phyloP scores from a whole-genome alignment of 2,797 vertebrate genomes.

The Crocidura indochinensis region DNA sequence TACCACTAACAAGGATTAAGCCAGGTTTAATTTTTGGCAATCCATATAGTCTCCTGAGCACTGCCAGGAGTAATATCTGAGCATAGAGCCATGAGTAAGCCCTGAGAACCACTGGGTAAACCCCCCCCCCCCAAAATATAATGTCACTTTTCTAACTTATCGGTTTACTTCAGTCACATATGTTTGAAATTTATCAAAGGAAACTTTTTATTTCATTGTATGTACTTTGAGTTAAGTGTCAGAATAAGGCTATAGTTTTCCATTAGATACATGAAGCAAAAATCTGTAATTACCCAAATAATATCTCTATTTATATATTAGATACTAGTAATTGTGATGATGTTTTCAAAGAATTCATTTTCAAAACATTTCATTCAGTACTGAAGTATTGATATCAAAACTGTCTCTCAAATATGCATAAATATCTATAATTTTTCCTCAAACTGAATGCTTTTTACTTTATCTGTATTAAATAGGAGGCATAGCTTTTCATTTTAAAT shows the following conservation, averaged over 20 bases:
- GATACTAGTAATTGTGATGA: neutral
- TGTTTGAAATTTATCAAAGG: neutral
- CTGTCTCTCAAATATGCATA: neutral
- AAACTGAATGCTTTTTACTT: slow-evolving; percentile 5
- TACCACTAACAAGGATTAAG: too few species aligned
- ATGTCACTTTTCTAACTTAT: neutral
- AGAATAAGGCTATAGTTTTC: neutral
- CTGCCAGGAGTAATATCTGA: too few species aligned
- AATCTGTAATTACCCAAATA: neutral
- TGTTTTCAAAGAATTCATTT: slow-evolving; percentile 30
- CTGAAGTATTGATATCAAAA: neutral
- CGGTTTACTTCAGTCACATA: neutral
- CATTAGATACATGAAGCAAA: neutral
- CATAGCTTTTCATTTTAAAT: slow-evolving; percentile 49
- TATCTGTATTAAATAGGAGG: neutral
- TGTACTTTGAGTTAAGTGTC: neutral
- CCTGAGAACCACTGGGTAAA: too few species aligned
- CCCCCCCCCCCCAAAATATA: neutral
- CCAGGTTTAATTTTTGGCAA: too few species aligned
- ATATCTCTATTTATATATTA: neutral
- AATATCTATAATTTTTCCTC: slow-evolving; percentile 27
- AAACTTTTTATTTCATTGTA: slow-evolving; percentile 1
- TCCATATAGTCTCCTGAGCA: too few species aligned
- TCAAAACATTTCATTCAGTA: neutral
- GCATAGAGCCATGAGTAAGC: too few species aligned